Conservation (phyloP, 1,140 invertebrate genomes). For the Tribolium madens region DNA sequence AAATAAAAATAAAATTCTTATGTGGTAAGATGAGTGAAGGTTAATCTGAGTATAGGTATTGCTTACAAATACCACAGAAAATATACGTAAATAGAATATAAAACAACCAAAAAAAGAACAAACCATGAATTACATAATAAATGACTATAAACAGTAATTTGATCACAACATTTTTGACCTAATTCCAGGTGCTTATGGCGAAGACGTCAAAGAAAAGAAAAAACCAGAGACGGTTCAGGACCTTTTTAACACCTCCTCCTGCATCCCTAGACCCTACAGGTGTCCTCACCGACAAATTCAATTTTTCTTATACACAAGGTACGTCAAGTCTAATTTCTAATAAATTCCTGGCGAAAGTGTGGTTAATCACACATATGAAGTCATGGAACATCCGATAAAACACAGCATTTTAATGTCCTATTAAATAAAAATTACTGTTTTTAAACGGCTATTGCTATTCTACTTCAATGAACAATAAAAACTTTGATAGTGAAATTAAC, state of each 20-base stretch:
- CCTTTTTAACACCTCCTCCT: constrained; percentile 83
- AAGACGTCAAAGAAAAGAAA: constrained; percentile 62
- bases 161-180: background rate
- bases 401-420: constrained; percentile 2
- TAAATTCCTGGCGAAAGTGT: constrained; percentile 16
- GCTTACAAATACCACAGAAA: background rate
- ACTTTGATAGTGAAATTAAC: constrained; percentile 28
- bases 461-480: constrained; percentile 18
- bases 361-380: background rate
- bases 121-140: background rate
- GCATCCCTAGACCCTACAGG: constrained; percentile 81
- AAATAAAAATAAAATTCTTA: too few species aligned
- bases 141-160: background rate
- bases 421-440: constrained; percentile 36
- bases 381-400: constrained; percentile 8
- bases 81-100: background rate
- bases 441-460: constrained; percentile 41
- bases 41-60: background rate
- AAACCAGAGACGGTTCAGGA: constrained; percentile 73
- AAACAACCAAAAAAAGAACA: background rate
- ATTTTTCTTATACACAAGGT: constrained; percentile 87
- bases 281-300: constrained; percentile 87
- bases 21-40: too few species aligned
- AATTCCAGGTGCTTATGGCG: constrained; percentile 59
- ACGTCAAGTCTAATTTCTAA: constrained; percentile 12